A percentile compares a stretch with the other conserved stretches of the same genome.
Evolutionary conservation across 92 coral and sea anemone species (phyloP).

Genomic region (Phenganax marumi): DNA sequence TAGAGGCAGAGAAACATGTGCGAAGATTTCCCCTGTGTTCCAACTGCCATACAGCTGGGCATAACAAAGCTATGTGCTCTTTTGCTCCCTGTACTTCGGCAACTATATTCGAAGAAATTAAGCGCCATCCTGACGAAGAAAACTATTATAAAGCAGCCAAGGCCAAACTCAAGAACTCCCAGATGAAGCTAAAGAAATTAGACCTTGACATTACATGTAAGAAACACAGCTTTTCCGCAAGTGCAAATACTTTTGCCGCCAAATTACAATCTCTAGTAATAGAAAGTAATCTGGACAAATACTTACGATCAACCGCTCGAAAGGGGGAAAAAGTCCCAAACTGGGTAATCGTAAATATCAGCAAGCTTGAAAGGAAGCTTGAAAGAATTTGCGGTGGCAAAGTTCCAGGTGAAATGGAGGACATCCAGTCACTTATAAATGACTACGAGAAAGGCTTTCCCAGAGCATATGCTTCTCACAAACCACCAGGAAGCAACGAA

Average conservation of each 20-base stretch:
- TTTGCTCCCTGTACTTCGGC: neutral
- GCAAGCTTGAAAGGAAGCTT: conserved; percentile 39
- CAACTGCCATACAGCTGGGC: conserved; percentile 10
- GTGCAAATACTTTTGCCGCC: conserved; percentile 47
- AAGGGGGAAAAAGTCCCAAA: conserved; percentile 40
- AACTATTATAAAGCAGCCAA: conserved; percentile 11
- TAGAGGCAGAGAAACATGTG: conserved; percentile 11
- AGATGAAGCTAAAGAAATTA: neutral
- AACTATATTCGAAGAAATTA: neutral
- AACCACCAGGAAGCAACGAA: neutral
- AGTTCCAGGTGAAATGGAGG: conserved; percentile 20
- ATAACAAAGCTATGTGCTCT: conserved; percentile 1
- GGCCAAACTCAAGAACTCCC: neutral
- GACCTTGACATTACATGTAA: conserved; percentile 15
- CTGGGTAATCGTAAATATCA: conserved; percentile 43
- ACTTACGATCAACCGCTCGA: conserved; percentile 21
- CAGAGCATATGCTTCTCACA: neutral
- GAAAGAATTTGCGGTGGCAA: conserved; percentile 26
- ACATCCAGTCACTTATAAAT: conserved; percentile 33
- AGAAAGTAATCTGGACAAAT: conserved; percentile 50
- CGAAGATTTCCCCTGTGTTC: neutral
- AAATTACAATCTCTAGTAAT: conserved; percentile 40
- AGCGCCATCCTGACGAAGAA: neutral
- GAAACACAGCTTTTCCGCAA: conserved; percentile 31
- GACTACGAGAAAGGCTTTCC: conserved; percentile 35